Evolutionary conservation across 1,140 invertebrate genomes (phyloP).

Genomic region (Habropoda laboriosa): DNA sequence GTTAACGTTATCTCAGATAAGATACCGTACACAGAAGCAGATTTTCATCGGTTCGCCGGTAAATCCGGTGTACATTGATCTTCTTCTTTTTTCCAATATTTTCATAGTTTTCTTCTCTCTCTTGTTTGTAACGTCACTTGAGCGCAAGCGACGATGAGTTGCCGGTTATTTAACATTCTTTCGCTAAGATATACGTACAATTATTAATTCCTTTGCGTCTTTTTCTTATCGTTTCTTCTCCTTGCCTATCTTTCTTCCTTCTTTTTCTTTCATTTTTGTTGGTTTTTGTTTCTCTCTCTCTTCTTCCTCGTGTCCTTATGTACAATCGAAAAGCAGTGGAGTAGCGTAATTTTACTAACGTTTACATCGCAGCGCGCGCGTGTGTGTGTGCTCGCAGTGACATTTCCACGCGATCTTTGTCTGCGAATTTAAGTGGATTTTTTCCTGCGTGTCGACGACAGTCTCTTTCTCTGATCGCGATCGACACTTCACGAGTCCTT

Average conservation of each 20-base stretch:
- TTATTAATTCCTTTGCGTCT: conserved; percentile 12
- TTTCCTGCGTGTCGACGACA: background rate
- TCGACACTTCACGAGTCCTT: background rate
- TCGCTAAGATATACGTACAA: conserved; percentile 8
- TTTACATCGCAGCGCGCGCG: background rate
- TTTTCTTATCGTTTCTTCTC: background rate
- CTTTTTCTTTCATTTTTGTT: background rate
- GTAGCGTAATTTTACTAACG: conserved; percentile 39
- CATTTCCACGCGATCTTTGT: background rate
- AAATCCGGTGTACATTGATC: no score
- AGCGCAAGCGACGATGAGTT: background rate
- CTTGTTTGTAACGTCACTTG: background rate
- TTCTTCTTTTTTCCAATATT: no score
- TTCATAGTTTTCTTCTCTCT: no score
- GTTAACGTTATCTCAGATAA: conserved; percentile 15
- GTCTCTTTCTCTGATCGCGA: background rate
- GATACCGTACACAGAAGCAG: conserved; percentile 14
- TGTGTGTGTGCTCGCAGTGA: background rate
- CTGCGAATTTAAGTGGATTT: no score
- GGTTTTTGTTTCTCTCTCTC: background rate
- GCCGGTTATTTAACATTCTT: conserved; percentile 17
- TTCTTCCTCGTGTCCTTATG: background rate
- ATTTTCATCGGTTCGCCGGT: conserved; percentile 8
- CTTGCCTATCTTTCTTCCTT: background rate
- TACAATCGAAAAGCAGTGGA: conserved; percentile 51